These are phyloP conservation scores for Apteryx mantelli DNA, from an alignment of 2,113 vertebrate genomes.

Conservation along the genomic window DNA sequence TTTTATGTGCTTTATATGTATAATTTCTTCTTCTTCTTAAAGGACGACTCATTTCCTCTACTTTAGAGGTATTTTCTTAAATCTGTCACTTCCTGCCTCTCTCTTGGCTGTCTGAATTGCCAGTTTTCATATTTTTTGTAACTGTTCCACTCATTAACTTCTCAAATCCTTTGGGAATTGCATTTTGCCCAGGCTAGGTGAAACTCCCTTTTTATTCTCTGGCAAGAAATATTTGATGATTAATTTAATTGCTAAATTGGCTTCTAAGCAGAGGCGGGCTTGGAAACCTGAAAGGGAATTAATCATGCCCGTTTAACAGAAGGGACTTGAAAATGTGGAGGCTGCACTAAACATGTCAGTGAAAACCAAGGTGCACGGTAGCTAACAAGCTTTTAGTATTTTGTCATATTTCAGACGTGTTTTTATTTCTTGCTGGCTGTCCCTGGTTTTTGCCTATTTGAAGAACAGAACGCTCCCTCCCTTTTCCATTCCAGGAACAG, in stretches of 20 bases:
- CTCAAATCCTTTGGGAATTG: slow-evolving; percentile 19
- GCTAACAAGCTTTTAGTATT: slow-evolving; percentile 15
- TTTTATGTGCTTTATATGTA: slow-evolving; percentile 41
- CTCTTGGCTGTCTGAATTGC: slow-evolving; percentile 39
- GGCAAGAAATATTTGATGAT: slow-evolving; percentile 52
- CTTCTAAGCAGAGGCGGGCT: slow-evolving; percentile 49
- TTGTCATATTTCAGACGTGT: not conserved
- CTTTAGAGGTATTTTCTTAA: slow-evolving; percentile 66
- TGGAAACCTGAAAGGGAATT: slow-evolving; percentile 59
- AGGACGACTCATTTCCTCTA: slow-evolving; percentile 62
- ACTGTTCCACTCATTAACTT: slow-evolving; percentile 1
- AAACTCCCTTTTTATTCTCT: slow-evolving; percentile 21
- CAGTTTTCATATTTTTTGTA: slow-evolving; percentile 41
- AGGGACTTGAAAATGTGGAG: not conserved
- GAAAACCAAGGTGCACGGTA: not conserved
- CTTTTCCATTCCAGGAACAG: not conserved
- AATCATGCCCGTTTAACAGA: slow-evolving; percentile 31
- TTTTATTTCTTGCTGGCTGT: not conserved
- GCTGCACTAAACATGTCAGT: not conserved
- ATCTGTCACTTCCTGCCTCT: slow-evolving; percentile 66
- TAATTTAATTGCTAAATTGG: slow-evolving; percentile 73
- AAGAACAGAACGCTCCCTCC: not conserved
- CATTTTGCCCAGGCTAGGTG: not conserved
- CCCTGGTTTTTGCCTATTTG: not conserved
- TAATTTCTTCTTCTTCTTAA: slow-evolving; percentile 55